phyloP scores from a whole-genome alignment of 2,797 vertebrate species.

The Xyrichtys novacula region DNA sequence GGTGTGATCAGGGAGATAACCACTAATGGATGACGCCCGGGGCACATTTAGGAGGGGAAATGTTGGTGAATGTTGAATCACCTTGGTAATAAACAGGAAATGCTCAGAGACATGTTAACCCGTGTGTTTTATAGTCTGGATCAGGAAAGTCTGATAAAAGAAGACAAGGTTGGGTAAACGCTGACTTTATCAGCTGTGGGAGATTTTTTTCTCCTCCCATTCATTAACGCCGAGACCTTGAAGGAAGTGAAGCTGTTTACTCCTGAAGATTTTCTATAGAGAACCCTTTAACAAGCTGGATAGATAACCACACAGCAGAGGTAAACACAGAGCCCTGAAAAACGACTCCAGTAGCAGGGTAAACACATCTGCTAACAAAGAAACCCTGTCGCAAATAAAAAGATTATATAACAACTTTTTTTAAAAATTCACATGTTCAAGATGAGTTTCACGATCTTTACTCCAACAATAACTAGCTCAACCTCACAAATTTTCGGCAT shows the following conservation, averaged over 20 bases:
- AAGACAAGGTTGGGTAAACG: background rate
- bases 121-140: background rate
- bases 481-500: too few relatives aligned
- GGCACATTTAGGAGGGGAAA: slow-evolving; percentile 48
- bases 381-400: too few relatives aligned
- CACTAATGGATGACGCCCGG: slow-evolving; percentile 62
- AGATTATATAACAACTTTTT: too few relatives aligned
- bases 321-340: background rate
- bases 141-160: background rate
- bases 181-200: background rate
- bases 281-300: background rate
- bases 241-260: background rate
- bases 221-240: background rate
- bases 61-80: slow-evolving; percentile 25
- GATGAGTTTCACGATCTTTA: too few relatives aligned
- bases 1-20: slow-evolving; percentile 60
- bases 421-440: too few relatives aligned
- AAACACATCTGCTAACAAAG: too few relatives aligned
- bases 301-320: background rate
- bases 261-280: too few relatives aligned
- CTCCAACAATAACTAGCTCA: too few relatives aligned
- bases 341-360: too few relatives aligned
- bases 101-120: slow-evolving; percentile 18
- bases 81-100: slow-evolving; percentile 21
- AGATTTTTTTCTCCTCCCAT: background rate